These are phyloP conservation scores for Aricia artaxerxes DNA, from an alignment of 2,888 invertebrate genomes.

Conservation along the genomic window DNA sequence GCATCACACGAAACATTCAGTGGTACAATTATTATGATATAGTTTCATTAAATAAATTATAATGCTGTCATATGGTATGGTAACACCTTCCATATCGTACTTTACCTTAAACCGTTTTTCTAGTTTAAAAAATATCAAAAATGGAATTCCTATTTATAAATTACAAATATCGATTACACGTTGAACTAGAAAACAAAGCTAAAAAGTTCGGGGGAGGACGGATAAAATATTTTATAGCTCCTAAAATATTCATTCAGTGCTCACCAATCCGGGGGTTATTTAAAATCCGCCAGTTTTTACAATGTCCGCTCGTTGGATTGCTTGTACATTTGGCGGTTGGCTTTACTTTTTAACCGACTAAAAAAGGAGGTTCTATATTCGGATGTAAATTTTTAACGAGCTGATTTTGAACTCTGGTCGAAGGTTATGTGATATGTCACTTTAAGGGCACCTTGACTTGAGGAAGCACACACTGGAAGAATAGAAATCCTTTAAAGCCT, in stretches of 20 bases:
- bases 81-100: background rate
- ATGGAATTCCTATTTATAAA: background rate
- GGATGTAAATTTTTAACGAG: background rate
- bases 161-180: slow-evolving; percentile 16
- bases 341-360: background rate
- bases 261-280: slow-evolving; percentile 23
- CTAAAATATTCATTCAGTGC: slow-evolving; percentile 24
- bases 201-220: background rate
- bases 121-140: background rate
- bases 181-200: slow-evolving; percentile 21
- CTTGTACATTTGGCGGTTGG: background rate
- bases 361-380: background rate
- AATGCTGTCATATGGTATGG: background rate
- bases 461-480: too few relatives aligned
- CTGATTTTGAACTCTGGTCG: background rate
- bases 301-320: background rate
- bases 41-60: too few relatives aligned
- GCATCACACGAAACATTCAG: too few relatives aligned
- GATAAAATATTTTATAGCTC: slow-evolving; percentile 18
- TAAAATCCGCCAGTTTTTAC: slow-evolving; percentile 10
- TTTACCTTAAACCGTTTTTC: background rate
- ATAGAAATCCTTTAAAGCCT: too few relatives aligned
- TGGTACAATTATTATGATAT: too few relatives aligned
- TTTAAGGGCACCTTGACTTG: too few relatives aligned
- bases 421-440: background rate